Base-by-base conservation (phyloP, 1,140 invertebrate species). In the Philopotamus ludificatus region DNA sequence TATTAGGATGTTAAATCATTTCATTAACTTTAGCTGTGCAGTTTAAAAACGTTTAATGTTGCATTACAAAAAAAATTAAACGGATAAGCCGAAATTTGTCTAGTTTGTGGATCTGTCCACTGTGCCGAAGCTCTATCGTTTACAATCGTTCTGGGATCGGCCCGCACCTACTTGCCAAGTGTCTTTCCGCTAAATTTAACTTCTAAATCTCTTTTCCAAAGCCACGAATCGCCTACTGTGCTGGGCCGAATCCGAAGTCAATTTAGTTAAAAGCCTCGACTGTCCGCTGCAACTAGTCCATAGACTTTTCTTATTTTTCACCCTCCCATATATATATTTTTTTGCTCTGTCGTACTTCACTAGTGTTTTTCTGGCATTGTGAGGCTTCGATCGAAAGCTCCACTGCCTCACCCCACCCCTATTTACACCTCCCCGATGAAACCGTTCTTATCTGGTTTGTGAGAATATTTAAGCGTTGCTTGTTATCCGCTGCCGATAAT, bases 141-240 rank as follows among this genome's bases (percentile, higher is more conserved):
- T 60, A 60, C 45, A 60, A 60, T 60, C 57, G 57, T 21, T 60
- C n/a, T 23, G 22, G 42, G 41, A 47, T 47, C 25, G 39, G 42
- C 54, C 54, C 26, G n/a, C n/a, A 57, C 54, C 57, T 42, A 60
- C 42, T 47, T 60, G 42, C 28, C 22, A 42, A 26, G 44, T 34
- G 57, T 34, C 57, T 60, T 60, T 60, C 57, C 57, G 57, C 57
- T 60, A 60, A 60, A 60, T 60, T 60, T 60, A 60, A 60, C 57
- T 47, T 60, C 57, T 60, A 60, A 60, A 60, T 60, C 57, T 60
- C 54, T 60, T 60, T 21, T 47, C 57, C 44, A 60, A 57, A 60
- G 39, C 57, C 57, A 60, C 57, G 57, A 60, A 60, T 60, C 57
- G 57, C 57, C 39, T 23, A 47, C 44, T 9, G 44, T 15, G 18